A percentile compares a stretch with the other conserved stretches of the same genome.
Evolutionary conservation across 1,140 invertebrate species (phyloP).

Genomic region (Heliconius hewitsoni): DNA sequence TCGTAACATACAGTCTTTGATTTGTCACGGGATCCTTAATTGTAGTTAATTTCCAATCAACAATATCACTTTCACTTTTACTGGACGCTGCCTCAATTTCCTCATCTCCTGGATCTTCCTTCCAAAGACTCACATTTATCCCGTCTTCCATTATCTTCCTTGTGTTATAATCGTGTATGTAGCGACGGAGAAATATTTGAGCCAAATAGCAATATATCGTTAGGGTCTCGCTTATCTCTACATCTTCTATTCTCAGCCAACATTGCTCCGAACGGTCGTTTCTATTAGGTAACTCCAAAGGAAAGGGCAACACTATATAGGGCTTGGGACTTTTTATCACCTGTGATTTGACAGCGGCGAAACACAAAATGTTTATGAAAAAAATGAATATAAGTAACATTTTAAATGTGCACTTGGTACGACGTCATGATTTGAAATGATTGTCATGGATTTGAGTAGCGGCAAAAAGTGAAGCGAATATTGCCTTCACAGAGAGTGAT

Average conservation of each 20-base stretch:
- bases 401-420: conserved; percentile 66
- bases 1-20: conserved; percentile 61
- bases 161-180: conserved; percentile 67
- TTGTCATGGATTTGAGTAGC: conserved; percentile 50
- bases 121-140: conserved; percentile 66
- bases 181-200: conserved; percentile 55
- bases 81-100: conserved; percentile 41
- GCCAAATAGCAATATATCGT: conserved; percentile 61
- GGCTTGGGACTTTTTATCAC: conserved; percentile 46
- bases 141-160: conserved; percentile 66
- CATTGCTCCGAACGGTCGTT: conserved; percentile 73
- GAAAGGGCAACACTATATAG: conserved; percentile 59
- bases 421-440: conserved; percentile 69
- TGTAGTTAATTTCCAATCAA: conserved; percentile 65
- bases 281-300: conserved; percentile 65
- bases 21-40: conserved; percentile 62
- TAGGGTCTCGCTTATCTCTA: conserved; percentile 61
- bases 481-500: conserved; percentile 59
- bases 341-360: conserved; percentile 42
- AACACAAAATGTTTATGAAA: conserved; percentile 43
- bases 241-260: conserved; percentile 69
- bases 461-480: conserved; percentile 56
- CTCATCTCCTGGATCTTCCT: conserved; percentile 47
- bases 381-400: conserved; percentile 63
- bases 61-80: conserved; percentile 44